A percentile compares a stretch with the other conserved stretches of the same genome.
Conservation (phyloP, 2,888 invertebrate species). For the Amphipoea lucens region DNA sequence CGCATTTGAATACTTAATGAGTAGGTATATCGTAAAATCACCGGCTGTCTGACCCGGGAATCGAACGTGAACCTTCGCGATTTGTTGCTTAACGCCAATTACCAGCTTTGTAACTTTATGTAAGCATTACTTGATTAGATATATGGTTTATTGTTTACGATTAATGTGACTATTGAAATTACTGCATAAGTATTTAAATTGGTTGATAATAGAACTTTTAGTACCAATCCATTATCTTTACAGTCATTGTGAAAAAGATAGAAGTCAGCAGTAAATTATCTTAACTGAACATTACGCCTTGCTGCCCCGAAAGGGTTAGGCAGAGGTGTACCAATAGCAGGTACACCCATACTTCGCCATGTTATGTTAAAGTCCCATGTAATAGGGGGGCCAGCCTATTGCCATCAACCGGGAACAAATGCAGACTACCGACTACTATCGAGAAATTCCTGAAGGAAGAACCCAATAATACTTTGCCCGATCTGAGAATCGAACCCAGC, state of each 20-base stretch:
- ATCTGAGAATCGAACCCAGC: too few relatives aligned
- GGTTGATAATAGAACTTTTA: background rate
- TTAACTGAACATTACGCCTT: too few relatives aligned
- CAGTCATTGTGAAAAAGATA: background rate
- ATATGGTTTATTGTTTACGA: slow-evolving; percentile 37
- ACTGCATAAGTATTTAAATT: background rate
- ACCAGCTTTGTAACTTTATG: slow-evolving; percentile 56
- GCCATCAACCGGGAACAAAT: too few relatives aligned
- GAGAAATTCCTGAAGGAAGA: too few relatives aligned
- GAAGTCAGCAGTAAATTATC: too few relatives aligned
- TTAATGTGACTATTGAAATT: slow-evolving; percentile 13
- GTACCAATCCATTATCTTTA: background rate
- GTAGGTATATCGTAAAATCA: slow-evolving; percentile 43
- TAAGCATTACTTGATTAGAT: slow-evolving; percentile 42
- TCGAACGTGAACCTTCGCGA: slow-evolving; percentile 70
- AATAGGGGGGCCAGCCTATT: too few relatives aligned
- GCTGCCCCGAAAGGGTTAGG: too few relatives aligned
- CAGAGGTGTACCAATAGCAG: too few relatives aligned
- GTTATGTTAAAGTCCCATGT: too few relatives aligned
- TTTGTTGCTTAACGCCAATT: slow-evolving; percentile 60
- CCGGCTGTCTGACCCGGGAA: slow-evolving; percentile 61
- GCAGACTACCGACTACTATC: too few relatives aligned
- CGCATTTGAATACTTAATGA: slow-evolving; percentile 46
- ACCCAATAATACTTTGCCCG: too few relatives aligned
- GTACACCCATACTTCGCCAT: too few relatives aligned